Evolutionary conservation across 2,113 vertebrate genomes (phyloP).

Genomic region (Pygoscelis adeliae): DNA sequence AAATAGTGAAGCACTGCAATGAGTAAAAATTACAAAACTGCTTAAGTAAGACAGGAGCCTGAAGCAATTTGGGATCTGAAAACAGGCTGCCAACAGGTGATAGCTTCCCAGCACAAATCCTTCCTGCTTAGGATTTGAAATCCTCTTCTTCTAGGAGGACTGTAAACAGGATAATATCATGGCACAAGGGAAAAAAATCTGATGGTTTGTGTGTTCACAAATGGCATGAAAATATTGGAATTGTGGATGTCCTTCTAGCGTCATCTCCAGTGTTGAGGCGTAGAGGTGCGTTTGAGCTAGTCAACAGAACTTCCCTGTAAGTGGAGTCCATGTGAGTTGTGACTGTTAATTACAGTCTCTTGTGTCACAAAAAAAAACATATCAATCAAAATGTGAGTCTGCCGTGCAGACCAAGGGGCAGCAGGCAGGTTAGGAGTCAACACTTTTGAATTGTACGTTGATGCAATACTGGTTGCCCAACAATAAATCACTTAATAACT

Average conservation of each 20-base stretch:
- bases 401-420: neutral
- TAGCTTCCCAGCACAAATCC: neutral
- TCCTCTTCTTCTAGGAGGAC: neutral
- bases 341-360: slow-evolving; percentile 12
- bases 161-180: fast-evolving
- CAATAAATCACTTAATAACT: slow-evolving; percentile 12
- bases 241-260: fast-evolving
- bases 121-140: neutral
- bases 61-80: neutral
- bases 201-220: neutral
- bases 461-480: slow-evolving; percentile 37
- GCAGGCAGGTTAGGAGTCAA: neutral
- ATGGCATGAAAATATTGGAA: fast-evolving
- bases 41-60: neutral
- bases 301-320: neutral
- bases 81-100: neutral
- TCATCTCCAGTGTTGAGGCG: neutral
- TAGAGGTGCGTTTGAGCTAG: neutral
- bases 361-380: neutral
- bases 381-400: neutral
- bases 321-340: neutral
- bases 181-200: neutral
- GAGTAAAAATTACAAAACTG: neutral
- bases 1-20: neutral
- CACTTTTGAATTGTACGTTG: neutral